Evolutionary conservation across 2,797 vertebrate species (phyloP), one percentile per base, ranked within the genome.

Genomic region (Clangula hyemalis): DNA sequence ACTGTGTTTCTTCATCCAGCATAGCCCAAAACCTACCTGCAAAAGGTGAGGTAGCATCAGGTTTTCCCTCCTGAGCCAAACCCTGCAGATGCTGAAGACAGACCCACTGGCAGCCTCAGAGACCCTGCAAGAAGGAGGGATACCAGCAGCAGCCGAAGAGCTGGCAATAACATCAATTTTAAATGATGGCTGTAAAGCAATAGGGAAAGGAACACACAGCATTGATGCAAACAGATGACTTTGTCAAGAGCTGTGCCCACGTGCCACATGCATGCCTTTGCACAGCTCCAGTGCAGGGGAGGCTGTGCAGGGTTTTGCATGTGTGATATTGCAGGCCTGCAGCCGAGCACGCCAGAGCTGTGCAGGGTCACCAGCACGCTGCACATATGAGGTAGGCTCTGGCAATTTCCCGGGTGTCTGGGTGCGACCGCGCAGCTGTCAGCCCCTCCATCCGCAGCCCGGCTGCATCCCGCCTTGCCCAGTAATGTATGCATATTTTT

Each of bases 401-500:
- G 41, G 77, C 51, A 81, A 86, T 91, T 88, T 76, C 93, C 85
- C 1, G 0, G 56, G 88, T 60, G 90, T 51, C 76, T 93, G 91
- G 62, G 76, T 32, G 64, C 0, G 0, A 47, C 74, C 77, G 24
- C 6, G 56, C 92, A 95, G 93, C 90, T 95, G 94, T 70, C 5
- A 0, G 47, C 36, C 56, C 80, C 64, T 54, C 76, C 80, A 45
- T 34, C 66, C 58, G 0, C 0, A 0, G 54, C 68, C 51, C 0
- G 13, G n/a, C 83, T 92, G 60, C 85, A 85, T 80, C 85, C 85
- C 87, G 65, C 86, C 81, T 85, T 56, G 11, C 54, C 60, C 3
- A 0, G 74, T 94, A 96, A 96, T 90, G 64, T 81, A 94, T 94
- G 90, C 94, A 93, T 49, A 36, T 66, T 93, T 88, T 90, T 90